Base-by-base conservation (phyloP, 2,888 invertebrate genomes). In the Noctua janthina region DNA sequence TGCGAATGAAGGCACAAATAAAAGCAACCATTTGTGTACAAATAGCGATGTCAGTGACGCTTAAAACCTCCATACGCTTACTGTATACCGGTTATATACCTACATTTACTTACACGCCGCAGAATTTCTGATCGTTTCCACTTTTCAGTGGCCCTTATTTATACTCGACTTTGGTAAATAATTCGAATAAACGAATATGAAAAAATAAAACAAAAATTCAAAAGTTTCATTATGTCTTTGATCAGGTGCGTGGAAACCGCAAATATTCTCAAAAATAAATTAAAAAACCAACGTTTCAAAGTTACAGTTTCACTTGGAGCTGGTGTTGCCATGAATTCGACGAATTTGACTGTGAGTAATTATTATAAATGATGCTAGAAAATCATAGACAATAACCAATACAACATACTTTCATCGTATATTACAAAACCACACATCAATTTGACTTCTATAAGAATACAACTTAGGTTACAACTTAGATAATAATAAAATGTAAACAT, bases 1-100 rank as follows among this genome's bases (percentile, higher is more conserved):
- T 79, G 77, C 76, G 77, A 84, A 84, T 83, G 81, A 86, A 80
- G 81, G 79, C 76, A 81, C 82, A 84, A 84, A 89, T 82, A 87
- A 86, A 89, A 79, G 82, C 80, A 46, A 79, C 82, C 74, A 75
- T 79, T 84, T 83, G 75, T 81, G 69, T 80, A 86, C 79, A 81
- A 82, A 79, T 39, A 82, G 72, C 71, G 64, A 74, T 67, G 78
- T 78, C 78, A 80, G 76, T 76, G 79, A 70, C 39, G 74, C 49
- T 82, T 82, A 81, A 77, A 84, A 78, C 71, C 71, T 81, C 59
- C 72, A 77, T 68, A 67, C 76, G 68, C 70, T 79, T 82, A 78
- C 35, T 68, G 11, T 68, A 4, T 68, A 68, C 51, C 15, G 35
- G 29, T 69, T 66, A 73, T 49, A 76, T 64, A 64, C 11, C 39